Base-by-base conservation (phyloP, 2,888 invertebrate species). In the Drosophila differens region DNA sequence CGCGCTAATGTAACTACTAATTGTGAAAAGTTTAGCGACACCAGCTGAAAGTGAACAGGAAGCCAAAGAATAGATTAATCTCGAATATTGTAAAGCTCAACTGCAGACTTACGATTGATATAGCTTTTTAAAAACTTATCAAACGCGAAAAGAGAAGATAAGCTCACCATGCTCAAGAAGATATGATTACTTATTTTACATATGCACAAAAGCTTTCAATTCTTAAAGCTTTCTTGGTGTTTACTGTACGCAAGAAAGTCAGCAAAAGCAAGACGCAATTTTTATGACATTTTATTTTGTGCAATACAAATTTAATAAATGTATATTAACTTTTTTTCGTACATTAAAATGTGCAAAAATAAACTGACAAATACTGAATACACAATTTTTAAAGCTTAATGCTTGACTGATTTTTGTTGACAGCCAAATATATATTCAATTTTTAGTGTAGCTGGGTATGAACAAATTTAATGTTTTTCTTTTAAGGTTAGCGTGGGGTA, bases 1-100 rank as follows among this genome's bases (percentile, higher is more conserved):
- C 44, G 54, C 61, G 33, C 30, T 58, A 25, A 28, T 54, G 70
- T 74, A 63, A 66, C 66, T 49, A 53, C 10, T 19, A 33, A 47
- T 71, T 52, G 19, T 3, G 3, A 39, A 10, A 4, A 10, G 1
- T 28, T 16, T 16, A 59, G 55, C 53, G 51, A 74, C 62, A 70
- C 37, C 12, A 58, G 53, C 58, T 65, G 61, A 49, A 61, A 60
- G 19, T 59, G 19, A 16, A 35, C 14, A 32, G 9, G 2, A 10
- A 25, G 12, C 16, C 47, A 47, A 25, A 4, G 4, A 47, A 16
- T 16, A 2, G 25, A 25, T 47, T 47, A 25, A 25, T 47, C 47
- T 16, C 16, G 2, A 19, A n/a, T 6, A 5, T 16, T 53, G 2
- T 2, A 30, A 19, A 19, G 25, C 12, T 30, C 10, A 25, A 19